Evolutionary conservation across 2,113 vertebrate species (phyloP), one percentile per base, ranked within the genome.

Genomic region (Neolamprologus tretocephalus): DNA sequence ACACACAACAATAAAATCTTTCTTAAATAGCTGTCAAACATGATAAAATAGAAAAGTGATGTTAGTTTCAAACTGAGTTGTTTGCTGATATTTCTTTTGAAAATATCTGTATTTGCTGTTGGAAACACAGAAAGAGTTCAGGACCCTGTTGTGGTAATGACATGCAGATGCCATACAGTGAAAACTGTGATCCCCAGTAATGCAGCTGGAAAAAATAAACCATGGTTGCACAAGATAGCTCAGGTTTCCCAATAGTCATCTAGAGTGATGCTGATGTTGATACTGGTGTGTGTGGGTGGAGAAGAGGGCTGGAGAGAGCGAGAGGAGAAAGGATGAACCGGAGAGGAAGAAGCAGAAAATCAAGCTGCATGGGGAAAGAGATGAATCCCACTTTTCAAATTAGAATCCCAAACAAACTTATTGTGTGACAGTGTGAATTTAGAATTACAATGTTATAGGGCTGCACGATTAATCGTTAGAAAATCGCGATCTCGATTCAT

Each of bases 381-480:
- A 82, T 61, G 87, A 93, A 89, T 89, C 84, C 89, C 87, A 89
- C 89, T 93, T 96, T 94, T 95, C 94, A 95, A 94, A 95, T 92
- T 87, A 94, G 89, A 83, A 90, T 83, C 81, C 90, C 95, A 96
- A 96, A 93, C 94, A 94, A 95, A 96, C 91, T 93, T 93, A 95
- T 94, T 95, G 94, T 79, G 94, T 95, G 94, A 94, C 94, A 94
- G 84, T 85, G 58, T 80, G 92, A 91, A 91, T 96, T 90, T 94
- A 93, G 82, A 84, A 90, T 94, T 91, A 93, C 82, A 26, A 51
- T 28, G 89, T 89, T 90, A 88, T 87, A 73, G 14, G 6, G 42
- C 42, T 47, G 42, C 2, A 0, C 6, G 4, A 47, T 16, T 16
- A 47, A 47, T 47, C 0, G 4, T 16, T 47, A 47, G 42, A 47